Percentiles rank a stretch among this genome's conserved stretches.
Conservation (phyloP, 2,113 vertebrate genomes). For the Litocranius walleri region DNA sequence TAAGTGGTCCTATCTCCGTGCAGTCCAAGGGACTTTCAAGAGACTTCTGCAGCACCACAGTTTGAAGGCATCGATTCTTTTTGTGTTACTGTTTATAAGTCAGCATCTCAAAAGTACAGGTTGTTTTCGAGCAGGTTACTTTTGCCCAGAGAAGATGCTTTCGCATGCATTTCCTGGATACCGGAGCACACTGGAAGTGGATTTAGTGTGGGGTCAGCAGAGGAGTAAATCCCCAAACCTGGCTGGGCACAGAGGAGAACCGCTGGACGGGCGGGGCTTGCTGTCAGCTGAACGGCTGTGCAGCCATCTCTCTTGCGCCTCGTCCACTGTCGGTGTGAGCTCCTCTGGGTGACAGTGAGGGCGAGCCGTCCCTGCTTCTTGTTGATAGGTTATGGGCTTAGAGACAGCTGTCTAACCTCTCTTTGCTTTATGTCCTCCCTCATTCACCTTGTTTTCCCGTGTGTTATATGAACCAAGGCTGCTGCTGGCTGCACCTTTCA, state of each 20-base stretch:
- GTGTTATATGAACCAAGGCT: too few relatives aligned
- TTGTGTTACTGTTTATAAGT: background rate
- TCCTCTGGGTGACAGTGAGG: slow-evolving; percentile 10
- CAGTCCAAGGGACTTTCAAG: background rate
- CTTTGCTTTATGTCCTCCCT: background rate
- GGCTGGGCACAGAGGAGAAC: background rate
- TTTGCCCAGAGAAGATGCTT: background rate
- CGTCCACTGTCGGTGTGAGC: background rate
- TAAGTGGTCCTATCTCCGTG: background rate
- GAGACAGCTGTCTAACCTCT: background rate
- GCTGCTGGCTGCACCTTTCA: fast-evolving
- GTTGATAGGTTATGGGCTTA: background rate
- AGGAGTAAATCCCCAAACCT: background rate
- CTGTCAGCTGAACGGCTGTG: background rate
- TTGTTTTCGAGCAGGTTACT: background rate
- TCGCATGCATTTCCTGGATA: background rate
- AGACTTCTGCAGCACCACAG: background rate
- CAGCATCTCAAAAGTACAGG: background rate
- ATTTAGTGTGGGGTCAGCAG: background rate
- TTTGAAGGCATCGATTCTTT: background rate
- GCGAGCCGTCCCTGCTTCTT: background rate
- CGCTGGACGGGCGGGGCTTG: background rate
- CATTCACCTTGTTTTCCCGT: fast-evolving
- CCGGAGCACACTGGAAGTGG: background rate
- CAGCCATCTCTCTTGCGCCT: background rate